These are phyloP conservation scores for Drosophila ohnishii DNA, from an alignment of 1,140 invertebrate genomes.

Conservation along the genomic window DNA sequence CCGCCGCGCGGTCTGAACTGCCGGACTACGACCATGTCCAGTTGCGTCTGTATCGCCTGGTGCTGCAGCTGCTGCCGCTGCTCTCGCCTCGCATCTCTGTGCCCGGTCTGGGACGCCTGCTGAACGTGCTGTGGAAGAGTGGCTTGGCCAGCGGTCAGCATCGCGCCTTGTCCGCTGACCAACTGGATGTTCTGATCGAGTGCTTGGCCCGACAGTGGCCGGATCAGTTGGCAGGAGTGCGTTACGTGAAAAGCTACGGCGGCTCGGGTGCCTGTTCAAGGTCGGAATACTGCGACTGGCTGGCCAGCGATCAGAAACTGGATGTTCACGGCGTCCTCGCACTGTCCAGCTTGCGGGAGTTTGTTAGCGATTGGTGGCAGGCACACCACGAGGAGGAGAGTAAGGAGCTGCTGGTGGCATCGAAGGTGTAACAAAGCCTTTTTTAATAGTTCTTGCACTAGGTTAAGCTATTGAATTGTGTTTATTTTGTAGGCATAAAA, in stretches of 20 bases:
- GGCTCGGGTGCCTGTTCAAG: conserved; percentile 51
- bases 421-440: conserved; percentile 1
- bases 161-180: conserved; percentile 27
- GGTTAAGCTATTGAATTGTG: conserved; percentile 34
- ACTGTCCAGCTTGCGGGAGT: conserved; percentile 65
- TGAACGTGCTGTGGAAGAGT: conserved; percentile 76
- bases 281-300: conserved; percentile 56
- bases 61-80: conserved; percentile 59
- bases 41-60: conserved; percentile 55
- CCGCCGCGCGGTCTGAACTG: conserved; percentile 57
- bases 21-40: conserved; percentile 58
- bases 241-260: conserved; percentile 62
- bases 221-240: conserved; percentile 46
- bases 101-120: conserved; percentile 53
- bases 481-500: conserved; percentile 14
- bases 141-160: conserved; percentile 40
- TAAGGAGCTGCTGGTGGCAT: not conserved
- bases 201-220: conserved; percentile 65
- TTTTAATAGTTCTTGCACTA: conserved; percentile 14
- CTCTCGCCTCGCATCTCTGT: conserved; percentile 68
- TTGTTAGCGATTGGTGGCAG: conserved; percentile 65
- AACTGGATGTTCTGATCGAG: conserved; percentile 63
- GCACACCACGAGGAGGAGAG: conserved; percentile 9
- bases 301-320: conserved; percentile 53
- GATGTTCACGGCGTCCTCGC: conserved; percentile 58